Percentiles rank a stretch among this genome's conserved stretches.
Evolutionary conservation across 2,113 vertebrate genomes (phyloP).

Genomic region (Anthoscopus minutus): DNA sequence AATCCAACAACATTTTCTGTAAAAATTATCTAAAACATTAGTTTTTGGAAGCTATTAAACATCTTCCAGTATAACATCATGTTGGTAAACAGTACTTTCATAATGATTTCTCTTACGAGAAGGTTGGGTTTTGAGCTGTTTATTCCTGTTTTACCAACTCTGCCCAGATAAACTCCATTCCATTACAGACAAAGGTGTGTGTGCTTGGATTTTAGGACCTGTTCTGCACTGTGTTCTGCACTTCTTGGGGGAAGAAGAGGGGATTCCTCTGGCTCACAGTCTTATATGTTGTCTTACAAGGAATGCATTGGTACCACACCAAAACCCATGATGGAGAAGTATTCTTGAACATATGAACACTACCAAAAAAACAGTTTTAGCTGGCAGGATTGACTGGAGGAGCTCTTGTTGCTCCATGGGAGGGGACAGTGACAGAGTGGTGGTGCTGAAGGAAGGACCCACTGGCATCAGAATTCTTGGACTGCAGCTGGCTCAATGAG

Average conservation of each 20-base stretch:
- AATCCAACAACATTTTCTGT: not conserved
- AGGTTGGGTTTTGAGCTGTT: not conserved
- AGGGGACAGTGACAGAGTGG: not conserved
- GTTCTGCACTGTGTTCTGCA: not conserved
- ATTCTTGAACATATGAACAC: not conserved
- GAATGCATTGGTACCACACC: not conserved
- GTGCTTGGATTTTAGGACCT: not conserved
- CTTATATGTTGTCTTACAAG: not conserved
- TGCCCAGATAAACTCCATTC: not conserved
- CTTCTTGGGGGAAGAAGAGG: not conserved
- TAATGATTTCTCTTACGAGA: not conserved
- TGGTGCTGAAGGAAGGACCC: rapidly evolving
- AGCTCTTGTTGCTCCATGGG: not conserved
- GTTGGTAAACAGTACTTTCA: not conserved
- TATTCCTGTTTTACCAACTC: not conserved
- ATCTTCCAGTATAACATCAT: not conserved
- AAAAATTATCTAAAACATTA: not conserved
- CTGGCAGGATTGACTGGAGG: not conserved
- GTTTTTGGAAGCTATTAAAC: not conserved
- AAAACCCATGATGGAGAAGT: not conserved
- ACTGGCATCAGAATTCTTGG: not conserved
- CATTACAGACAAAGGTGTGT: not conserved
- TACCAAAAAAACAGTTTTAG: not conserved
- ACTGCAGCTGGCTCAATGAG: not conserved
- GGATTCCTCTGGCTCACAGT: not conserved